Evolutionary conservation across 2,113 vertebrate genomes (phyloP).

Genomic region (Crotalus horridus): DNA sequence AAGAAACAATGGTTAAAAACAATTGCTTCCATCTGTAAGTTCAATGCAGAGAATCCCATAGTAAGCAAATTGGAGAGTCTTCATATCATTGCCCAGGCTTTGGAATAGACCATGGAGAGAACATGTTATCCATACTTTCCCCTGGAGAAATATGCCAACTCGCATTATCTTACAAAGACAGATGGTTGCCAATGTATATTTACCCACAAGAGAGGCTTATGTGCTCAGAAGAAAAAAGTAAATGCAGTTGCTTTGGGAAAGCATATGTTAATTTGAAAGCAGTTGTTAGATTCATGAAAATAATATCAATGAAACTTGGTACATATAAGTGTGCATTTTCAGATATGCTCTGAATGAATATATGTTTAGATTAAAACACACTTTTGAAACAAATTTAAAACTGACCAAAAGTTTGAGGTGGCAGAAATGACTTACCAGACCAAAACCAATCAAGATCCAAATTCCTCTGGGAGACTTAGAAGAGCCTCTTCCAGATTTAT

Average conservation of each 20-base stretch:
- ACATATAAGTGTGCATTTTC: not conserved
- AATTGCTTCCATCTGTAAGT: not conserved
- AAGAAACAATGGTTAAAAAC: not conserved
- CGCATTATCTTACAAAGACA: slow-evolving; percentile 6
- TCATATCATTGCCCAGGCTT: not conserved
- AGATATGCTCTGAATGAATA: not conserved
- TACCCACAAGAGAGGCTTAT: not conserved
- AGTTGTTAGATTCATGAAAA: not conserved
- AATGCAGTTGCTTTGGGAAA: not conserved
- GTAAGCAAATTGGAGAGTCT: not conserved
- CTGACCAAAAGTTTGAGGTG: not conserved
- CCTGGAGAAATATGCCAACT: not conserved
- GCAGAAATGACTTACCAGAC: not conserved
- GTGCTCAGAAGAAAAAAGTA: not conserved
- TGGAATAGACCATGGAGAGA: not conserved
- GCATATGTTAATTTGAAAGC: not conserved
- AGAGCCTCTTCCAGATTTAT: not conserved
- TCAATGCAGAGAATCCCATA: not conserved
- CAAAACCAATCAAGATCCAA: not conserved
- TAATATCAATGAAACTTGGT: not conserved
- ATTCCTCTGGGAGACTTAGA: not conserved
- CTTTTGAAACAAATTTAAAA: not conserved
- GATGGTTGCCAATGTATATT: not conserved
- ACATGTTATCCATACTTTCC: not conserved
- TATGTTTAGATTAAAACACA: not conserved